A percentile compares a stretch with the other conserved stretches of the same genome.
Conservation (phyloP, 2,888 invertebrate genomes). For the Cylloceria caligata region DNA sequence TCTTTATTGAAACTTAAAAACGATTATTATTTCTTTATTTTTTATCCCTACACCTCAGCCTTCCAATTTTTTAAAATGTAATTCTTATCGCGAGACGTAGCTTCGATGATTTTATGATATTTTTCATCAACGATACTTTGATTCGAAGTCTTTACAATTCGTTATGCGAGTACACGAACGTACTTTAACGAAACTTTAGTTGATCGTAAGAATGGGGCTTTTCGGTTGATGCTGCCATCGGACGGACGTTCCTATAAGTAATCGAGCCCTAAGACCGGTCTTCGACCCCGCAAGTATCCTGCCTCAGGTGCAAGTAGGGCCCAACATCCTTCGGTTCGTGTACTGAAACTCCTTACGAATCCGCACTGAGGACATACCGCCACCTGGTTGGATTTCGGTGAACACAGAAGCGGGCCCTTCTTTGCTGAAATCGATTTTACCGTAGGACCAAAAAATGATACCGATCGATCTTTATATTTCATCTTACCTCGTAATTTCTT, state of each 20-base stretch:
- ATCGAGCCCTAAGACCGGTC: constrained; percentile 63
- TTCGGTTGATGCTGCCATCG: constrained; percentile 75
- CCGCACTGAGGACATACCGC: constrained; percentile 77
- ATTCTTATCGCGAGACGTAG: not conserved
- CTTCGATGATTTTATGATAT: not conserved
- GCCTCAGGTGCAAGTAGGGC: constrained; percentile 28
- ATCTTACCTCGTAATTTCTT: too few species aligned
- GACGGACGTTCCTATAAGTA: constrained; percentile 57
- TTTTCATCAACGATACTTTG: not conserved
- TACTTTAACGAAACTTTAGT: not conserved
- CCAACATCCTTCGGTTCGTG: constrained; percentile 65
- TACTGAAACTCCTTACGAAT: constrained; percentile 27
- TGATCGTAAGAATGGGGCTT: constrained; percentile 11
- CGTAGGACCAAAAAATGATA: constrained; percentile 25
- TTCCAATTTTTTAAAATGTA: constrained; percentile 3
- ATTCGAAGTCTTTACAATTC: not conserved
- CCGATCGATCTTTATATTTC: not conserved
- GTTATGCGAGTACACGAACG: not conserved
- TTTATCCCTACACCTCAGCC: constrained; percentile 21
- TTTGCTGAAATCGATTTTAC: constrained; percentile 53
- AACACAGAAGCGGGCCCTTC: constrained; percentile 71
- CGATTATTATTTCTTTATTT: constrained; percentile 63
- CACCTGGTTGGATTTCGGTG: constrained; percentile 73
- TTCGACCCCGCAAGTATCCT: constrained; percentile 34
- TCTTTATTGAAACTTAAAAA: constrained; percentile 79